A percentile compares a stretch with the other conserved stretches of the same genome.
Evolutionary conservation across 2,888 invertebrate genomes (phyloP).

Genomic region (Rhorus exstirpatorius): DNA sequence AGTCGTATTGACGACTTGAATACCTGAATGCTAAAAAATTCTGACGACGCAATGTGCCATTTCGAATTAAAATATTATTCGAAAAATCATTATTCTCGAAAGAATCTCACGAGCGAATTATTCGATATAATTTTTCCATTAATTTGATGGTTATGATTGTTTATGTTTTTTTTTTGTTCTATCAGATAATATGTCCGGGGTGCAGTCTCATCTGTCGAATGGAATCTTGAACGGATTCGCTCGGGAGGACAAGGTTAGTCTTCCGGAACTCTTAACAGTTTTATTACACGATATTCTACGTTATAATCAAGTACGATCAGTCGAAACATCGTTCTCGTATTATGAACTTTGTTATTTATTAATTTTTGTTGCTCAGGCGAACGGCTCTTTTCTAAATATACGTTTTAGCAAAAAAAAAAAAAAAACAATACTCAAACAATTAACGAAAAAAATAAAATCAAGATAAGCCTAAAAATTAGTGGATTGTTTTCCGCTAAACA

Average conservation of each 20-base stretch:
- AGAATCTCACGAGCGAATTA: not conserved
- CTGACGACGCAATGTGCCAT: not conserved
- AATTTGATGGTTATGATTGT: slow-evolving; percentile 35
- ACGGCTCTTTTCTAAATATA: too few relatives aligned
- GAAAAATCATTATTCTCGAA: not conserved
- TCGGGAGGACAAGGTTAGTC: slow-evolving; percentile 78
- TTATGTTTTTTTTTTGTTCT: slow-evolving; percentile 53
- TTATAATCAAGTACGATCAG: not conserved
- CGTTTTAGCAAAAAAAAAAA: too few relatives aligned
- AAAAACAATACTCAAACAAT: not conserved
- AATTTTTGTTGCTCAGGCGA: not conserved
- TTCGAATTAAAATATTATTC: not conserved
- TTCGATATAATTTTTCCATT: not conserved
- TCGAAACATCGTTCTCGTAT: too few relatives aligned
- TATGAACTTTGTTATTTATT: not conserved
- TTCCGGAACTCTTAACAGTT: slow-evolving; percentile 42
- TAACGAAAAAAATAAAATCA: too few relatives aligned
- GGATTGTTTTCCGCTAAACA: too few relatives aligned
- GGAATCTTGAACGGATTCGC: slow-evolving; percentile 78
- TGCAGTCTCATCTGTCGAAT: slow-evolving; percentile 78
- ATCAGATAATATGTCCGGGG: slow-evolving; percentile 81
- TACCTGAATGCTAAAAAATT: too few relatives aligned
- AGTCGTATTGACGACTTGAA: too few relatives aligned
- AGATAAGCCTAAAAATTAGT: too few relatives aligned
- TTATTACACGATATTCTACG: not conserved